phyloP scores from a whole-genome alignment of 2,888 invertebrate genomes.

The Orthosia incerta region DNA sequence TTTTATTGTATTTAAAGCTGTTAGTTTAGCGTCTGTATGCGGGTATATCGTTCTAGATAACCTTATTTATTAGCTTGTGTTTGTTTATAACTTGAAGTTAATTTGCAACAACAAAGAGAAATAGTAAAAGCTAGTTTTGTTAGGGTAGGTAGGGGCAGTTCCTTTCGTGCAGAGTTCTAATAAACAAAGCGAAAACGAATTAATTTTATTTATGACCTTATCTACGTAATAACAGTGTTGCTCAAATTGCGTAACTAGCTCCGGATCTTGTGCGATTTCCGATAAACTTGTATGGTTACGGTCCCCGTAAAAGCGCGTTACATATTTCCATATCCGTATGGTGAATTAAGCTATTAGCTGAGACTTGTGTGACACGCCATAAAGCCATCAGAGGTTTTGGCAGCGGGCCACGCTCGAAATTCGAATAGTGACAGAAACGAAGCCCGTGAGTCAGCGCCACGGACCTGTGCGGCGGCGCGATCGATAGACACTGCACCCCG shows the following conservation, averaged over 20 bases:
- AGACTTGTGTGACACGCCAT: conserved; percentile 78
- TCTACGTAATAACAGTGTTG: background rate
- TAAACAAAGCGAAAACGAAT: conserved; percentile 25
- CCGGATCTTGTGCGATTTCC: conserved; percentile 20
- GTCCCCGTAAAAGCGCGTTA: conserved; percentile 43
- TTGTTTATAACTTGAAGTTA: background rate
- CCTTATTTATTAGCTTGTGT: conserved; percentile 12
- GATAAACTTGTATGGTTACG: conserved; percentile 34
- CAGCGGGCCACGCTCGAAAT: conserved; percentile 81
- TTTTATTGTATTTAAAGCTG: conserved; percentile 40
- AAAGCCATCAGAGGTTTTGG: conserved; percentile 83
- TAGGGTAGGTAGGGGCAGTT: conserved; percentile 44
- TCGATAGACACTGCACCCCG: conserved; percentile 87
- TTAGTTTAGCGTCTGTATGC: conserved; percentile 22
- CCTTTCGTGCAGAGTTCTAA: conserved; percentile 34
- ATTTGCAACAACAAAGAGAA: background rate
- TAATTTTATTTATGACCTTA: conserved; percentile 8
- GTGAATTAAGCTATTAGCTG: conserved; percentile 79
- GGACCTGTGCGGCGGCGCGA: conserved; percentile 86
- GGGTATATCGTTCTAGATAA: conserved; percentile 40
- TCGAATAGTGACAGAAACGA: conserved; percentile 78
- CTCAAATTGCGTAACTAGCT: conserved; percentile 17
- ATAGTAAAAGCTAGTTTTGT: conserved; percentile 20
- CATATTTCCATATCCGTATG: conserved; percentile 53
- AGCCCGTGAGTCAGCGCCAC: conserved; percentile 85